Conservation (phyloP, 2,888 invertebrate genomes). For the Eurytoma adleriae region DNA sequence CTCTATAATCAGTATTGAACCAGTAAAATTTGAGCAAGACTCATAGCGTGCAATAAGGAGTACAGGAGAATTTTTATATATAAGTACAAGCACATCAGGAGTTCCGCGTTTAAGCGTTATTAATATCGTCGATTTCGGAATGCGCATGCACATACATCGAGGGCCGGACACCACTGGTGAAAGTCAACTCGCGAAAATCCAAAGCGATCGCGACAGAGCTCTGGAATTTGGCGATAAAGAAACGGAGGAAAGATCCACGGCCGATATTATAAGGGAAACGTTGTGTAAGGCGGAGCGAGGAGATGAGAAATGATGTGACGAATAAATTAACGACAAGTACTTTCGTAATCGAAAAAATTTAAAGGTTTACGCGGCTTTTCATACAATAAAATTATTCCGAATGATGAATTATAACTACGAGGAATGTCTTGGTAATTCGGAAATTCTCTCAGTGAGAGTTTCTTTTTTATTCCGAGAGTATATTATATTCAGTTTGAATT, state of each 20-base stretch:
- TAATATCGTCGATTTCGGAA: constrained; percentile 45
- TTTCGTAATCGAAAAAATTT: constrained; percentile 26
- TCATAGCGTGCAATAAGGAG: too few relatives aligned
- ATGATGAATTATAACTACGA: constrained; percentile 13
- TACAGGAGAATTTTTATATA: neutral
- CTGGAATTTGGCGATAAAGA: constrained; percentile 49
- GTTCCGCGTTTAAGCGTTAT: constrained; percentile 46
- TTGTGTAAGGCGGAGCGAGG: constrained; percentile 17
- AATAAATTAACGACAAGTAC: constrained; percentile 35
- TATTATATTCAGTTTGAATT: too few relatives aligned
- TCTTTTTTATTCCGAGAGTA: neutral
- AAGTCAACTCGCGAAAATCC: constrained; percentile 42
- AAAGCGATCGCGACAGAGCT: constrained; percentile 27
- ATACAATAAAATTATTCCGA: neutral
- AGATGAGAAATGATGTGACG: constrained; percentile 48
- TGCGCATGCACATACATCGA: constrained; percentile 1
- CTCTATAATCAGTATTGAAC: too few relatives aligned
- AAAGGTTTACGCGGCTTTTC: neutral
- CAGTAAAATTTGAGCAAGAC: too few relatives aligned
- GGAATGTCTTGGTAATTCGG: neutral
- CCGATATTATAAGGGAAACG: constrained; percentile 18
- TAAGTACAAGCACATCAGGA: neutral
- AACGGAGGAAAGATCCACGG: constrained; percentile 21
- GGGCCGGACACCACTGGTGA: constrained; percentile 24
- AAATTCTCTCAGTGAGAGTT: constrained; percentile 13